A percentile compares a stretch with the other conserved stretches of the same genome.
These are phyloP conservation scores for Vicugna pacos DNA, from an alignment of 2,113 vertebrate species.

Conservation along the genomic window DNA sequence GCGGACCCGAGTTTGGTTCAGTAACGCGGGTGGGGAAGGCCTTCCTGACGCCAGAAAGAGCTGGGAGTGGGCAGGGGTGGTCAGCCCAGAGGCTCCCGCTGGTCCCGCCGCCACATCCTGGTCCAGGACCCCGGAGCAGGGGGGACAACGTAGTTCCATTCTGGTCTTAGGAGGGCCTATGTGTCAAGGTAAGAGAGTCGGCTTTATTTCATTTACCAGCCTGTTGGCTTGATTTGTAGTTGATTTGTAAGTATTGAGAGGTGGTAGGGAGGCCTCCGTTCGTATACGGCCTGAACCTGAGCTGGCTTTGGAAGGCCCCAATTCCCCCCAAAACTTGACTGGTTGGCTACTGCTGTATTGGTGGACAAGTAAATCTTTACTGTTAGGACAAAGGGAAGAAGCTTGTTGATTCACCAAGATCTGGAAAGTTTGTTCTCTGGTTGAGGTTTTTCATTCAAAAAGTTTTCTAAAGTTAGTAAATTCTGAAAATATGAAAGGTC, in stretches of 20 bases:
- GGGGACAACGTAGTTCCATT: neutral
- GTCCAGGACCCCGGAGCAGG: neutral
- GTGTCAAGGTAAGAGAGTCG: neutral
- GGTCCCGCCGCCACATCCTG: too few relatives aligned
- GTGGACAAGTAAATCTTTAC: neutral
- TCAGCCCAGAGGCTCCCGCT: too few relatives aligned
- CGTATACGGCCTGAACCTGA: neutral
- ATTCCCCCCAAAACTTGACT: neutral
- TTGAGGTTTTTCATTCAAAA: neutral
- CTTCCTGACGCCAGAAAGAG: neutral
- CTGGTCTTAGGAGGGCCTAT: neutral
- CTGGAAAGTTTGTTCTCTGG: neutral
- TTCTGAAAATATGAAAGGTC: neutral
- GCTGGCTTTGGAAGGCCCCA: neutral
- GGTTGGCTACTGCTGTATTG: neutral
- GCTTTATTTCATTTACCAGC: neutral
- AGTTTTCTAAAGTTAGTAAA: neutral
- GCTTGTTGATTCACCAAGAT: neutral
- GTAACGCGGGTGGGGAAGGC: neutral
- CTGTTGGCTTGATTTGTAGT: neutral
- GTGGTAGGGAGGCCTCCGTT: rapidly evolving
- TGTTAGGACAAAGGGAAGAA: neutral
- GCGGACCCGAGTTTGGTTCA: too few relatives aligned
- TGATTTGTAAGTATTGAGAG: neutral
- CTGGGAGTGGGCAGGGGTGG: neutral